Percentiles rank a stretch among this genome's conserved stretches.
Evolutionary conservation across 53 echinoderm and acorn worm genomes (phyloP).

Genomic region (Echinarachnius parma): DNA sequence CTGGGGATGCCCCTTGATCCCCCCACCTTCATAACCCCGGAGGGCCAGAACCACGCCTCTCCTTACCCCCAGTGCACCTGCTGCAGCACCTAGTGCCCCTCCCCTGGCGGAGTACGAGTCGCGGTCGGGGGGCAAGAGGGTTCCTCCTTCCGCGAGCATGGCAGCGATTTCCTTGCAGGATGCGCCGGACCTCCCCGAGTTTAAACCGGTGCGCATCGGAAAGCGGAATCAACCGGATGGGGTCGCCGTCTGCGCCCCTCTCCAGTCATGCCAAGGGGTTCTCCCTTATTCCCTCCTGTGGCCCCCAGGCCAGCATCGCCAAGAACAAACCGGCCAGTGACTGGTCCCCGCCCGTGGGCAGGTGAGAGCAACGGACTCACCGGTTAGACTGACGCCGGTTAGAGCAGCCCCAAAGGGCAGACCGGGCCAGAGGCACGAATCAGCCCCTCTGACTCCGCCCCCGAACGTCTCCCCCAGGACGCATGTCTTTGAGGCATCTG

Average conservation of each 20-base stretch:
- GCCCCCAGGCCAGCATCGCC: slow-evolving; percentile 23
- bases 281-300: neutral
- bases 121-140: neutral
- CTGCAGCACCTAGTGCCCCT: slow-evolving; percentile 16
- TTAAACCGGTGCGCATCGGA: no score
- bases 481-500: slow-evolving; percentile 16
- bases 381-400: slow-evolving; percentile 4
- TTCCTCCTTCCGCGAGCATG: neutral
- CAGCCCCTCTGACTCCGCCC: neutral
- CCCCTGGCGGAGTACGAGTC: slow-evolving; percentile 33
- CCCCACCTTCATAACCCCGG: slow-evolving; percentile 1
- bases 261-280: neutral
- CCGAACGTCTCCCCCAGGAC: neutral
- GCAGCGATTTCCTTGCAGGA: neutral
- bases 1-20: slow-evolving; percentile 32
- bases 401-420: slow-evolving; percentile 3
- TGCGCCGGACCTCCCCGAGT: slow-evolving; percentile 21
- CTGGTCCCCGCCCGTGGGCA: no score
- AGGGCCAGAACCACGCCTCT: slow-evolving; percentile 2
- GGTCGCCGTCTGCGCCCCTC: neutral
- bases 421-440: neutral
- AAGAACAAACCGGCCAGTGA: neutral
- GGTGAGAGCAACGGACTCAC: no score
- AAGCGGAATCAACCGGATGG: neutral
- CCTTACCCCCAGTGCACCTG: neutral